These are phyloP conservation scores for Anthophora plumipes DNA, from an alignment of 2,888 invertebrate genomes.

Conservation along the genomic window DNA sequence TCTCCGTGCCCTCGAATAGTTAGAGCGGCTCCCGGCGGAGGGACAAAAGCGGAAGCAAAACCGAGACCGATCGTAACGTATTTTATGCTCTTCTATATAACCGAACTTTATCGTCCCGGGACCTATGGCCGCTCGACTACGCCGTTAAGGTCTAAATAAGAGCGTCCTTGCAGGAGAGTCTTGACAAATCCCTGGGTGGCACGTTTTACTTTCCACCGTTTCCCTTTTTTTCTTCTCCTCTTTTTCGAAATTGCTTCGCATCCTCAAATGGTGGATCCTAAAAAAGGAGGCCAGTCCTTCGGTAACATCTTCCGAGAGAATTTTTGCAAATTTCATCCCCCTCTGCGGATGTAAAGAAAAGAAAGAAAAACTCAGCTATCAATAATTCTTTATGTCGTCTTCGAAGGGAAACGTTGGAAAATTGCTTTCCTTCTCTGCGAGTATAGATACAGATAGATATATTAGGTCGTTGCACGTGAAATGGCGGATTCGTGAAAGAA, in stretches of 20 bases:
- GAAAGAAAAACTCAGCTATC: too few relatives aligned
- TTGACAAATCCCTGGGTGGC: slow-evolving; percentile 75
- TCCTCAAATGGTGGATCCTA: not conserved
- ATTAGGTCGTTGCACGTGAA: too few relatives aligned
- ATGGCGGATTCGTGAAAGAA: too few relatives aligned
- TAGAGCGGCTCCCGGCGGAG: slow-evolving; percentile 35
- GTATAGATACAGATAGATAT: too few relatives aligned
- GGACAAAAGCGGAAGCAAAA: slow-evolving; percentile 60
- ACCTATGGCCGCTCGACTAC: slow-evolving; percentile 77
- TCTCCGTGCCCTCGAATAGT: slow-evolving; percentile 38
- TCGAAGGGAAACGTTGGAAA: too few relatives aligned
- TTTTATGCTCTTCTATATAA: slow-evolving; percentile 78
- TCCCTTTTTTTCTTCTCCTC: slow-evolving; percentile 2
- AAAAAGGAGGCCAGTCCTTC: slow-evolving; percentile 16
- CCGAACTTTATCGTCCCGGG: slow-evolving; percentile 75
- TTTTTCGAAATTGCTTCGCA: slow-evolving; percentile 23
- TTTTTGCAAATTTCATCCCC: too few relatives aligned
- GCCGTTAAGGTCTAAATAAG: slow-evolving; percentile 80
- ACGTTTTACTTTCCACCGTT: slow-evolving; percentile 56
- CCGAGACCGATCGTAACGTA: slow-evolving; percentile 70
- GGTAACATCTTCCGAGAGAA: slow-evolving; percentile 13
- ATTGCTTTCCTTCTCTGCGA: too few relatives aligned
- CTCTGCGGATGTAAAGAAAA: too few relatives aligned
- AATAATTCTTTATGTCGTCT: too few relatives aligned
- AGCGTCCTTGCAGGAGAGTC: slow-evolving; percentile 74